These are phyloP conservation scores for Percopsis omiscomaycus DNA, from an alignment of 2,797 vertebrate species.

Conservation along the genomic window DNA sequence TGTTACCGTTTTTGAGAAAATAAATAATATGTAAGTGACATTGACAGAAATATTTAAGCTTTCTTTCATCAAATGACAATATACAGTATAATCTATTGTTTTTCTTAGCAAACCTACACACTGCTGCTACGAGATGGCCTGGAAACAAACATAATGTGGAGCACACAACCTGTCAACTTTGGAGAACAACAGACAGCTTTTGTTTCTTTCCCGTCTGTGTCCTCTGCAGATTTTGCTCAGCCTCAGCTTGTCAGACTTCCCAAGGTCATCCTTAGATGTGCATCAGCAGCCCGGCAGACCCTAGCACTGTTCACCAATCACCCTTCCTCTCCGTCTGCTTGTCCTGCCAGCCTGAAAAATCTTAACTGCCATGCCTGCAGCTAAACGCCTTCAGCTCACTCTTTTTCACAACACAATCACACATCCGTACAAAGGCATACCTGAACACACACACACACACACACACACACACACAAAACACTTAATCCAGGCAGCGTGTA, in stretches of 20 bases:
- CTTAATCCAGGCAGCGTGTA: neutral
- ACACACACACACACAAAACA: neutral
- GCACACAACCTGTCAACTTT: slow-evolving; percentile 46
- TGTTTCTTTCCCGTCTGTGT: slow-evolving; percentile 56
- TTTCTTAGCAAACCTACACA: neutral
- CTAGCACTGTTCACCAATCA: slow-evolving; percentile 57
- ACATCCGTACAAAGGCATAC: slow-evolving; percentile 29
- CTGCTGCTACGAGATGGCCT: slow-evolving; percentile 7
- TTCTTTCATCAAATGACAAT: neutral
- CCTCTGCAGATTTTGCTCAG: slow-evolving; percentile 62
- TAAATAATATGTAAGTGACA: no score
- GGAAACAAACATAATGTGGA: slow-evolving; percentile 45
- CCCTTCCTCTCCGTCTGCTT: slow-evolving; percentile 50
- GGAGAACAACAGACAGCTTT: slow-evolving; percentile 48
- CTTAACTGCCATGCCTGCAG: slow-evolving; percentile 44
- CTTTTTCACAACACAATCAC: slow-evolving; percentile 40
- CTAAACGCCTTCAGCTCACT: slow-evolving; percentile 43
- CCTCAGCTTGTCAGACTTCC: slow-evolving; percentile 57
- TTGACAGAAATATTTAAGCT: no score
- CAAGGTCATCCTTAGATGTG: slow-evolving; percentile 72
- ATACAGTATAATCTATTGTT: neutral
- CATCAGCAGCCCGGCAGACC: slow-evolving; percentile 59
- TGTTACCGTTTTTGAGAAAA: no score
- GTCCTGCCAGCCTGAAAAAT: slow-evolving; percentile 49
- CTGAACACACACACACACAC: slow-evolving; percentile 15